Evolutionary conservation across 2,888 invertebrate genomes (phyloP).

Genomic region (Eupithecia dodoneata): DNA sequence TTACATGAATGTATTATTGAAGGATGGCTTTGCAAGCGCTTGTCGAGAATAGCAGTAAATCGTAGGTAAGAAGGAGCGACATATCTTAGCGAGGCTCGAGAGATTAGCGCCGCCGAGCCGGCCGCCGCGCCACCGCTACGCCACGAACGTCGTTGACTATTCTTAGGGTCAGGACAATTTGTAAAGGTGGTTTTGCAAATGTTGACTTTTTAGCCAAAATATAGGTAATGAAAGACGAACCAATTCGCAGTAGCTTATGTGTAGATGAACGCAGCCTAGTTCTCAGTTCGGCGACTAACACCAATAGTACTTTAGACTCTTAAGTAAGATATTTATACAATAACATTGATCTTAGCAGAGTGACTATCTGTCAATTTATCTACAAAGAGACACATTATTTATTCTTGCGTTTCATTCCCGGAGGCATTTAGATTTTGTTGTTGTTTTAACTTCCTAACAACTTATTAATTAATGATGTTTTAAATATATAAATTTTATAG

Average conservation of each 20-base stretch:
- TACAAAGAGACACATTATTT: conserved; percentile 67
- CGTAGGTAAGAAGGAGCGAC: conserved; percentile 67
- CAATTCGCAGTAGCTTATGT: conserved; percentile 83
- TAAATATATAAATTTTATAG: conserved; percentile 84
- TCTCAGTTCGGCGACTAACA: conserved; percentile 81
- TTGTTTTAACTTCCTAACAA: conserved; percentile 75
- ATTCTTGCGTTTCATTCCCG: conserved; percentile 75
- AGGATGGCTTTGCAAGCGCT: conserved; percentile 62
- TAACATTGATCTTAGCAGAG: conserved; percentile 78
- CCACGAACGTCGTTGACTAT: conserved; percentile 79
- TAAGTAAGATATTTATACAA: conserved; percentile 82
- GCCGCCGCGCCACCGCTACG: conserved; percentile 53
- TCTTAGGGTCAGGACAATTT: conserved; percentile 83
- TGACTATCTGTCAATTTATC: conserved; percentile 82
- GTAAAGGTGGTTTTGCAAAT: conserved; percentile 82
- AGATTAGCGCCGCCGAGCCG: conserved; percentile 61
- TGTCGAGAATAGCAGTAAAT: conserved; percentile 60
- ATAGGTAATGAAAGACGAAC: conserved; percentile 83
- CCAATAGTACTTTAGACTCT: conserved; percentile 81
- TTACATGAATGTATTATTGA: conserved; percentile 56
- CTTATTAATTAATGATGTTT: conserved; percentile 50
- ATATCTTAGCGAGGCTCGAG: conserved; percentile 69
- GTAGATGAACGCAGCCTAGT: conserved; percentile 82
- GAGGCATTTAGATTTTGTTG: conserved; percentile 78
- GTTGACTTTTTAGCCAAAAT: conserved; percentile 84